A percentile compares a stretch with the other conserved stretches of the same genome.
Evolutionary conservation across 2,888 invertebrate genomes (phyloP).

Genomic region (Agrotis puta): DNA sequence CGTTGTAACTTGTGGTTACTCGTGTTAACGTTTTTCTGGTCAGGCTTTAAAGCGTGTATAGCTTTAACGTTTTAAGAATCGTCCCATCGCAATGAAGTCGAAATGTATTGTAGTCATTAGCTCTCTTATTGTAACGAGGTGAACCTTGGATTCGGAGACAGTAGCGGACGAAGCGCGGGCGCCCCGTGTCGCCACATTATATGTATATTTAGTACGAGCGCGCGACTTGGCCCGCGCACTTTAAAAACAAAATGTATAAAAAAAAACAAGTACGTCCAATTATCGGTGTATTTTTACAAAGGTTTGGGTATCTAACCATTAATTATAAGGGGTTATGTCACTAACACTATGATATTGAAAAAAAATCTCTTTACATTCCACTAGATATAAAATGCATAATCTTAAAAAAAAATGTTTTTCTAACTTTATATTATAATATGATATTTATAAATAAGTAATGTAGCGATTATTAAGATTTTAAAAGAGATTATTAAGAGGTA

Average conservation of each 20-base stretch:
- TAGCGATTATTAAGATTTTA: conserved; percentile 62
- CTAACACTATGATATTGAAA: conserved; percentile 81
- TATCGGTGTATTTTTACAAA: conserved; percentile 78
- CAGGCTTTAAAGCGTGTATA: conserved; percentile 71
- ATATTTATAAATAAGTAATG: conserved; percentile 62
- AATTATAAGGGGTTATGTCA: conserved; percentile 83
- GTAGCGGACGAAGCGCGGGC: conserved; percentile 20
- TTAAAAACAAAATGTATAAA: conserved; percentile 57
- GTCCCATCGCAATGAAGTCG: conserved; percentile 87
- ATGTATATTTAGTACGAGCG: conserved; percentile 55
- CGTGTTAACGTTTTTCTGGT: conserved; percentile 63
- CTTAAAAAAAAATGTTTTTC: conserved; percentile 69
- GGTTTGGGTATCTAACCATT: conserved; percentile 89
- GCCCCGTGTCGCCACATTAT: conserved; percentile 13
- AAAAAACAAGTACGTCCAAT: conserved; percentile 73
- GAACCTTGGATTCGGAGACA: conserved; percentile 56
- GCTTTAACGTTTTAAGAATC: conserved; percentile 85
- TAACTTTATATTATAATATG: conserved; percentile 62
- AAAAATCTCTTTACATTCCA: conserved; percentile 84
- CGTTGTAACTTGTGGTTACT: conserved; percentile 54
- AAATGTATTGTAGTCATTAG: conserved; percentile 83
- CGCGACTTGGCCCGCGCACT: conserved; percentile 34
- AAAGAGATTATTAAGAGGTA: conserved; percentile 84
- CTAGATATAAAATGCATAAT: conserved; percentile 85
- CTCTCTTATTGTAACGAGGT: conserved; percentile 75